phyloP scores from a whole-genome alignment of 2,113 vertebrate genomes.

The Myiagra hebetior region DNA sequence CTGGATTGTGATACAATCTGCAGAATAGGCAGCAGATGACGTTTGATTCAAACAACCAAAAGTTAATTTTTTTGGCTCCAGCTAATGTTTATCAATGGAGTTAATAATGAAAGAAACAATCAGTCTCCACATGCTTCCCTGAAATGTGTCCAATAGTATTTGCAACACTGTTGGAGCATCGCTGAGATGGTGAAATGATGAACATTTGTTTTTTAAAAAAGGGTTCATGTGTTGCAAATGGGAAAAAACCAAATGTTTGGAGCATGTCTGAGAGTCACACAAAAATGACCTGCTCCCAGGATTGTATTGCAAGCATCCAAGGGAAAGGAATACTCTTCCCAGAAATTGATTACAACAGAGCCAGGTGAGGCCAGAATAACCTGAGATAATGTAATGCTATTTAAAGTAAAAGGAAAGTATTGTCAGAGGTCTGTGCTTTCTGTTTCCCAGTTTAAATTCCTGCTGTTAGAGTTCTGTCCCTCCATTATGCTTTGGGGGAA shows the following conservation, averaged over 20 bases:
- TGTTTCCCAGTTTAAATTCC: background rate
- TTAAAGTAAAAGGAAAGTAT: background rate
- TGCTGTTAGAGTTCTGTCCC: background rate
- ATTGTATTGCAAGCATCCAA: background rate
- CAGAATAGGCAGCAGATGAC: background rate
- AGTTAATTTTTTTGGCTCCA: background rate
- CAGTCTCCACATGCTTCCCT: background rate
- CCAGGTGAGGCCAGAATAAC: background rate
- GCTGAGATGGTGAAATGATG: background rate
- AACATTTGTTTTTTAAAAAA: background rate
- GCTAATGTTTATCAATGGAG: background rate
- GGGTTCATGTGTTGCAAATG: background rate
- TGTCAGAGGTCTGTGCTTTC: background rate
- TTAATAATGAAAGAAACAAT: slow-evolving; percentile 5
- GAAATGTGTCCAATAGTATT: background rate
- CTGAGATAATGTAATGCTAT: background rate
- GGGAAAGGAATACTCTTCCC: background rate
- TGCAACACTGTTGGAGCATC: background rate
- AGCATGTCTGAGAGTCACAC: background rate
- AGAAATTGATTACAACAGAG: background rate
- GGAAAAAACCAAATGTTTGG: background rate
- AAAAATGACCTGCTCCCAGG: background rate
- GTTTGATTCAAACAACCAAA: background rate
- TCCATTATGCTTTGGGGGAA: background rate
- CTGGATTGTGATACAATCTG: background rate